These are phyloP conservation scores for Petromus typicus DNA, from an alignment of 2,113 vertebrate species.

Conservation along the genomic window DNA sequence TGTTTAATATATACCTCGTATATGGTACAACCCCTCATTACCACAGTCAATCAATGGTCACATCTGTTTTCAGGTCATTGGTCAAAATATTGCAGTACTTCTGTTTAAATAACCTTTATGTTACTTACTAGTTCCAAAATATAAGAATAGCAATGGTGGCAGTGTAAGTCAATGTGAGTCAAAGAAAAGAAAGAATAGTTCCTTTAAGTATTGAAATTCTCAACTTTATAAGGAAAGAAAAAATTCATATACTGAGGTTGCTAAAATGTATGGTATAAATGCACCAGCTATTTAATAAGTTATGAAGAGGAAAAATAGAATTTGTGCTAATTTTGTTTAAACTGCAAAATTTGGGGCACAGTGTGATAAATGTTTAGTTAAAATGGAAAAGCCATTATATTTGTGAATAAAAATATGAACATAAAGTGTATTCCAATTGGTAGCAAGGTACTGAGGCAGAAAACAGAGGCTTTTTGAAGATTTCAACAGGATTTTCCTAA, in stretches of 20 bases:
- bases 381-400: background rate
- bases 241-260: too few species aligned
- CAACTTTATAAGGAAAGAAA: background rate
- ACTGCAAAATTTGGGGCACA: background rate
- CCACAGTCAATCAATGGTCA: background rate
- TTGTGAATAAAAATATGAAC: background rate
- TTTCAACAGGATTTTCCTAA: background rate
- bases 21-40: background rate
- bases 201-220: background rate
- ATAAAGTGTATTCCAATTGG: background rate
- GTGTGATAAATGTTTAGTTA: background rate
- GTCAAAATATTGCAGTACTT: background rate
- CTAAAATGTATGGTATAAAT: background rate
- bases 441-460: background rate
- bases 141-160: background rate
- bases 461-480: background rate
- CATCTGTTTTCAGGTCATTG: background rate
- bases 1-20: background rate
- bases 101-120: background rate
- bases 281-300: background rate
- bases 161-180: background rate
- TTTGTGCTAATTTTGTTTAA: background rate
- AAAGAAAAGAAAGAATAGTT: background rate
- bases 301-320: background rate
- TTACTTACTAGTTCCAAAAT: background rate